Conservation (phyloP, 2,113 vertebrate species). For the Manacus vitellinus region DNA sequence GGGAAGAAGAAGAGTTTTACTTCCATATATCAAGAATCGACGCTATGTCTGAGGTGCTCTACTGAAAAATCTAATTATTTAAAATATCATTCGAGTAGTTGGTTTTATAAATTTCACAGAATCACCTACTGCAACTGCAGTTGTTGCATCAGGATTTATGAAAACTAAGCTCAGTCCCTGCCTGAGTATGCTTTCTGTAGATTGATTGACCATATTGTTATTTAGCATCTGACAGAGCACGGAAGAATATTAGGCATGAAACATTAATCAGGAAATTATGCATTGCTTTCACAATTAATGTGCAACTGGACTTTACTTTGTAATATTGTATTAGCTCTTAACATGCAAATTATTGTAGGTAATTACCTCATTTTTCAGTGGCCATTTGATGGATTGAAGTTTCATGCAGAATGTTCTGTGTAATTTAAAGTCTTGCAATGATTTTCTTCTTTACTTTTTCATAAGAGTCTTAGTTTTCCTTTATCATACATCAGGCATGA, state of each 20-base stretch:
- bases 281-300: slow-evolving; percentile 96
- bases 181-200: slow-evolving; percentile 38
- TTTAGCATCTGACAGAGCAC: slow-evolving; percentile 76
- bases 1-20: not conserved
- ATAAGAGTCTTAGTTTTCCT: slow-evolving; percentile 41
- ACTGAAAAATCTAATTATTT: not conserved
- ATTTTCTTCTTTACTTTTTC: slow-evolving; percentile 60
- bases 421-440: slow-evolving; percentile 71
- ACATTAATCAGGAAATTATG: slow-evolving; percentile 99
- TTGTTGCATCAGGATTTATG: slow-evolving; percentile 54
- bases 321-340: slow-evolving; percentile 92
- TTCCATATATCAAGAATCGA: not conserved
- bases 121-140: slow-evolving; percentile 5
- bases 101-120: not conserved
- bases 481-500: slow-evolving; percentile 14
- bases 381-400: slow-evolving; percentile 87
- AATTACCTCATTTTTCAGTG: slow-evolving; percentile 97
- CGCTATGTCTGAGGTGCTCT: not conserved
- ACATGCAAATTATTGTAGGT: slow-evolving; percentile 97
- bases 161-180: not conserved
- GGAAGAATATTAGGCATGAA: slow-evolving; percentile 81
- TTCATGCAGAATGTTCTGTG: slow-evolving; percentile 69
- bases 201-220: slow-evolving; percentile 79
- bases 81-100: slow-evolving; percentile 18
- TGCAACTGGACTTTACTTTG: slow-evolving; percentile 93